A percentile compares a stretch with the other conserved stretches of the same genome.
Conservation (phyloP, 2,888 invertebrate genomes). For the Rhamphomyia laevipes region DNA sequence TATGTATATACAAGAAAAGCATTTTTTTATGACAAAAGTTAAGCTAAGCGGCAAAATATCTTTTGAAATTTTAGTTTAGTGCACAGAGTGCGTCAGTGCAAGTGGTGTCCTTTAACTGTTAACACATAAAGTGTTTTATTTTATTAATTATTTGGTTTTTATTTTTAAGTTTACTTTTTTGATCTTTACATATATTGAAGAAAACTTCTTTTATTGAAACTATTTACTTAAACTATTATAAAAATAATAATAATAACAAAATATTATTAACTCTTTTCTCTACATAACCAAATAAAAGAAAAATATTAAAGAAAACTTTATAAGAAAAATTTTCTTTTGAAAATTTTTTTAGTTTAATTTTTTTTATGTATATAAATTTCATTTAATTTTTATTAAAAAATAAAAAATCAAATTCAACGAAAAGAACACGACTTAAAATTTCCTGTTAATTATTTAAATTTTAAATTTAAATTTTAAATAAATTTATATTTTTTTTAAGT, state of each 20-base stretch:
- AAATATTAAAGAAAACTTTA: background rate
- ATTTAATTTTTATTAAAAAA: background rate
- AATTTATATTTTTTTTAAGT: no score
- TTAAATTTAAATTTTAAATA: background rate
- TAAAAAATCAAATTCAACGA: background rate
- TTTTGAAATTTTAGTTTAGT: constrained; percentile 9
- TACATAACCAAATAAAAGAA: background rate
- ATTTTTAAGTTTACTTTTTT: no score
- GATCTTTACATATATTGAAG: no score
- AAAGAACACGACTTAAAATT: background rate
- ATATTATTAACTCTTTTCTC: background rate
- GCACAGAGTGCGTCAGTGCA: constrained; percentile 31
- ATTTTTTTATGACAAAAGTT: no score
- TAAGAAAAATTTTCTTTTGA: background rate
- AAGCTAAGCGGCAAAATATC: no score
- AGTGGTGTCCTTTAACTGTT: constrained; percentile 21
- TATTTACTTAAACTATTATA: background rate
- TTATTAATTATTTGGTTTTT: no score
- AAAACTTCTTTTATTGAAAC: no score
- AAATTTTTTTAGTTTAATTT: background rate
- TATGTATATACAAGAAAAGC: no score
- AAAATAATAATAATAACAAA: background rate
- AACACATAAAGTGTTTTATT: background rate
- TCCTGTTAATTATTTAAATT: background rate
- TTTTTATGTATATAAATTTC: background rate